Percentiles rank a stretch among this genome's conserved stretches.
Conservation (phyloP, 2,113 vertebrate genomes). For the human region DNA sequence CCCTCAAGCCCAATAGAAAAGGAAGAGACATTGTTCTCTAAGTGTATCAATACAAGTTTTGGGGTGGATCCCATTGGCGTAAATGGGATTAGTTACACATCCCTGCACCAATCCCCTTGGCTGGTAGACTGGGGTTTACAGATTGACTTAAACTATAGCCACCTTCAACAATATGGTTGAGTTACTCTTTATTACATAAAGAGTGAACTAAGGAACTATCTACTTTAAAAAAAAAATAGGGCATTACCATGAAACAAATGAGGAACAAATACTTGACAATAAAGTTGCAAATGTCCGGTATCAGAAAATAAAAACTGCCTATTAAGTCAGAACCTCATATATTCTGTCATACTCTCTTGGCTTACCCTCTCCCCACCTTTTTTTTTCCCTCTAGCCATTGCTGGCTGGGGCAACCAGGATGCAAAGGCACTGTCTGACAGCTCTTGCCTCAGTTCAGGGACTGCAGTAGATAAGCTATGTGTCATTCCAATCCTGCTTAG, state of each 20-base stretch:
- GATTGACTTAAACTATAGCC: neutral
- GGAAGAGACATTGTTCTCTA: neutral
- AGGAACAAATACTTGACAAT: neutral
- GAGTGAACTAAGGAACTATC: neutral
- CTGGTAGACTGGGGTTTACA: neutral
- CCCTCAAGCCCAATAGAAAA: neutral
- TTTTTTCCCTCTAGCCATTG: neutral
- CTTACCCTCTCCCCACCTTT: no score
- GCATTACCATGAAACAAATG: neutral
- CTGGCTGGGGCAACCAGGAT: neutral
- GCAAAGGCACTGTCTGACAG: rapidly evolving
- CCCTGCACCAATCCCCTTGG: neutral
- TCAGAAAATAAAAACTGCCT: neutral
- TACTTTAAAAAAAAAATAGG: neutral
- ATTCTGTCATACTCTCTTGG: neutral
- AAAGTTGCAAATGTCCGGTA: neutral
- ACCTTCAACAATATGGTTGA: neutral
- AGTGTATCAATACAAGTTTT: neutral
- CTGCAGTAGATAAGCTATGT: neutral
- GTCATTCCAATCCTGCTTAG: neutral
- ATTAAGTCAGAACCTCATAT: neutral
- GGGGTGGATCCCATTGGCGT: neutral
- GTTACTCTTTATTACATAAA: neutral
- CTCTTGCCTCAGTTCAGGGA: no score
- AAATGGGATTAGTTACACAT: neutral